Conservation (phyloP, 2,888 invertebrate species). For the Digitonthophagus gazella region DNA sequence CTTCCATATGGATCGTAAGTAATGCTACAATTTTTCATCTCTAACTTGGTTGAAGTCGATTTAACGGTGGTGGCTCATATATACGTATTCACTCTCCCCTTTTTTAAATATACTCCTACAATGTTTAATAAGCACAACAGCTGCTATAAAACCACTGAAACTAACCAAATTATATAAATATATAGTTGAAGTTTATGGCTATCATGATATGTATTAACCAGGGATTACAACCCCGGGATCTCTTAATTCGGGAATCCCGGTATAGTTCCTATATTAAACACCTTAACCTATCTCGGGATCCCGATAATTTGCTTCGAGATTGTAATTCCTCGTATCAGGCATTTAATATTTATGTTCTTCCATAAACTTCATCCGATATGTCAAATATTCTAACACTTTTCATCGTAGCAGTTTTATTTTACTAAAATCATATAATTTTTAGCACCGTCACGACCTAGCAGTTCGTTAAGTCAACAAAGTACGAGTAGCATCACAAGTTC, state of each 20-base stretch:
- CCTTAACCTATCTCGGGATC: no score
- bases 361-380: background rate
- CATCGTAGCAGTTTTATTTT: constrained; percentile 10
- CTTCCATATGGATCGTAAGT: background rate
- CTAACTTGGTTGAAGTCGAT: background rate
- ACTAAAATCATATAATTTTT: constrained; percentile 24
- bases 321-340: background rate
- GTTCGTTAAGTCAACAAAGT: constrained; percentile 76
- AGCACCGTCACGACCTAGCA: constrained; percentile 80
- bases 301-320: no score
- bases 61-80: constrained; percentile 37
- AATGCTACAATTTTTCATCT: constrained; percentile 12
- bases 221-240: no score
- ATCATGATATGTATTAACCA: no score
- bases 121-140: constrained; percentile 2
- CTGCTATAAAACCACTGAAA: constrained; percentile 9
- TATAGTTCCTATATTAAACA: no score
- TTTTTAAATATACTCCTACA: constrained; percentile 22
- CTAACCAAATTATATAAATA: constrained; percentile 15
- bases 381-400: constrained; percentile 11
- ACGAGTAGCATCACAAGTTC: constrained; percentile 61
- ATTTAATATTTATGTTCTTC: constrained; percentile 9
- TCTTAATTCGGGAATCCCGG: no score
- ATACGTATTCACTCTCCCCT: constrained; percentile 22
- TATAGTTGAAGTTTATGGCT: no score